Evolutionary conservation across 2,888 invertebrate genomes (phyloP).

Genomic region (Tenodera sinensis): DNA sequence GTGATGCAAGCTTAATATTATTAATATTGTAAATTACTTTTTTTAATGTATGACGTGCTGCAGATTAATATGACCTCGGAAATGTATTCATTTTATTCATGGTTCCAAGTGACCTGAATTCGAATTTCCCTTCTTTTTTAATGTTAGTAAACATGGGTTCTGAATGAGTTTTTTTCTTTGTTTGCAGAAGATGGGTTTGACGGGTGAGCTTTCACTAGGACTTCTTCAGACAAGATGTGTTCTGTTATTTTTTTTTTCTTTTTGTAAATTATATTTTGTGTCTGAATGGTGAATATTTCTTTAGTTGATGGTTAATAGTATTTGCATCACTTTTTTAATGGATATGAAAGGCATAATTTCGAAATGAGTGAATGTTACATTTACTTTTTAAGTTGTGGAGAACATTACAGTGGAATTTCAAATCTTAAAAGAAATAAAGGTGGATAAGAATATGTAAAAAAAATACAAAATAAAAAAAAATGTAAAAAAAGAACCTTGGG

Average conservation of each 20-base stretch:
- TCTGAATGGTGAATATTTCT: constrained; percentile 2
- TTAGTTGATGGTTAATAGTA: constrained; percentile 1
- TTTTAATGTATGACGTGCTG: constrained; percentile 17
- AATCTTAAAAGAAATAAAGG: constrained; percentile 6
- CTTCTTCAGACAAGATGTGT: neutral
- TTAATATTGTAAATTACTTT: constrained; percentile 17
- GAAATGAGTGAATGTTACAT: constrained; percentile 9
- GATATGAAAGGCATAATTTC: neutral
- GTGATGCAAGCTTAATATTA: constrained; percentile 21
- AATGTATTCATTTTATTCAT: constrained; percentile 12
- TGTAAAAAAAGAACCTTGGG: constrained; percentile 19
- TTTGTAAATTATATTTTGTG: neutral
- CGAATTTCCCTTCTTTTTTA: constrained; percentile 7
- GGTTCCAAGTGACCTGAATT: constrained; percentile 12
- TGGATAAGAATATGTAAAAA: constrained; percentile 10
- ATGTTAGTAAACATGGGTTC: neutral
- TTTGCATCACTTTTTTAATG: constrained; percentile 6
- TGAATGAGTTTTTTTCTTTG: constrained; percentile 13
- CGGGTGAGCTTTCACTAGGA: constrained; percentile 10
- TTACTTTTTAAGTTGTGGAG: constrained; percentile 8
- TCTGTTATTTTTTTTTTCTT: neutral
- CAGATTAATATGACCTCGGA: constrained; percentile 15
- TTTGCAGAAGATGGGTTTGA: constrained; percentile 13
- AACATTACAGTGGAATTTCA: constrained; percentile 7
- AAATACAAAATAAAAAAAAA: neutral